A percentile compares a stretch with the other conserved stretches of the same genome.
These are phyloP conservation scores for Diprion similis DNA, from an alignment of 1,140 invertebrate genomes.

Conservation along the genomic window DNA sequence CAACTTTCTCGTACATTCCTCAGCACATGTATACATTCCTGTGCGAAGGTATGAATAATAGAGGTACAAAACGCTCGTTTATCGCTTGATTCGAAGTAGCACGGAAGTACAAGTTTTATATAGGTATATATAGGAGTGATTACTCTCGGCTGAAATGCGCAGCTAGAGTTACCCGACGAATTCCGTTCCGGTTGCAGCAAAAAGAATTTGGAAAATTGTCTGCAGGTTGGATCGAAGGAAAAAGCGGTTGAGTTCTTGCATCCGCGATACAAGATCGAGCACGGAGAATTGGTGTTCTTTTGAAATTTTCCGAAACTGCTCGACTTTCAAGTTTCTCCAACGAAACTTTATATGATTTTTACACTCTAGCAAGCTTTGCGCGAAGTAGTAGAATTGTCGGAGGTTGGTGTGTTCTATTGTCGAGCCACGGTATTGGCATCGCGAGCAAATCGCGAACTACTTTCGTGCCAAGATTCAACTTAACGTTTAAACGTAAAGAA, in stretches of 20 bases:
- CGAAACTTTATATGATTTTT: neutral
- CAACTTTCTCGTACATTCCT: too few species aligned
- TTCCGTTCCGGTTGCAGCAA: too few species aligned
- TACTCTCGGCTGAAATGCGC: neutral
- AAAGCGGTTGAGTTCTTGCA: too few species aligned
- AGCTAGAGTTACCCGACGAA: neutral
- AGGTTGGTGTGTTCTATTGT: neutral
- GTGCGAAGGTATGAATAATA: neutral
- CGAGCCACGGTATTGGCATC: neutral
- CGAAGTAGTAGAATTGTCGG: too few species aligned
- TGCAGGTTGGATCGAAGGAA: too few species aligned
- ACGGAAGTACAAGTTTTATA: neutral
- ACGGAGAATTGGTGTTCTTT: neutral
- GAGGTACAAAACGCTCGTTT: neutral
- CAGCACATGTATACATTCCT: too few species aligned
- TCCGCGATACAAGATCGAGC: neutral
- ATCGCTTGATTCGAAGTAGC: neutral
- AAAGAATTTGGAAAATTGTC: too few species aligned
- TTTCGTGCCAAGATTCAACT: neutral
- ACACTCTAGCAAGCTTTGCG: neutral
- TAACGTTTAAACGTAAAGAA: neutral
- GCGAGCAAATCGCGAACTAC: neutral
- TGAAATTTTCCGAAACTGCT: neutral
- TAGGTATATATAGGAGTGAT: neutral
- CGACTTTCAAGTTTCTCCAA: neutral